Percentiles rank a stretch among this genome's conserved stretches.
These are phyloP conservation scores for Campylomormyrus numenius DNA, from an alignment of 2,113 vertebrate species.

Conservation along the genomic window DNA sequence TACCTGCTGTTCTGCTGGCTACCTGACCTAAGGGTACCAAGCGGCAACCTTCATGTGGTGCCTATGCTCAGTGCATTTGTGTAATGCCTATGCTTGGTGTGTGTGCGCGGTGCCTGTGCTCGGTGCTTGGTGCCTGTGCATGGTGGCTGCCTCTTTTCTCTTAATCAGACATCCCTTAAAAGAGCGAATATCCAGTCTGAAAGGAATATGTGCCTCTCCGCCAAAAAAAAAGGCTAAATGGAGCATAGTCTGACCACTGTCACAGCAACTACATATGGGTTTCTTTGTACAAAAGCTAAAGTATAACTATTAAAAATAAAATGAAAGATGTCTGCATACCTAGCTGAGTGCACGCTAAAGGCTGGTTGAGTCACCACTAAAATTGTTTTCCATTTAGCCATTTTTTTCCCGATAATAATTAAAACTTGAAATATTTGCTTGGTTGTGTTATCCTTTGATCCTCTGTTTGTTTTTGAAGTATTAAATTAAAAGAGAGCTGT, in stretches of 20 bases:
- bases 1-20: background rate
- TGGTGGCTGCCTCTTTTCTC: background rate
- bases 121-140: no score
- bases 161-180: background rate
- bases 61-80: background rate
- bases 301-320: slow-evolving; percentile 2
- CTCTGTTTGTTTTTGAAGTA: slow-evolving; percentile 10
- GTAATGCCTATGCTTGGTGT: background rate
- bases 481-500: slow-evolving; percentile 38
- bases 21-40: background rate
- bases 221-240: slow-evolving; percentile 8
- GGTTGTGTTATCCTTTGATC: slow-evolving; percentile 7
- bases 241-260: background rate
- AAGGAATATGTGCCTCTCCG: background rate
- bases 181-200: background rate
- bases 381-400: background rate
- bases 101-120: background rate
- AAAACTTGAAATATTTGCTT: slow-evolving; percentile 1
- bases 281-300: background rate
- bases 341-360: background rate
- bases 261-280: background rate
- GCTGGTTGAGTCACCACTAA: background rate
- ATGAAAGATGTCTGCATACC: background rate
- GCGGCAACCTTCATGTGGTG: background rate
- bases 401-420: background rate